Evolutionary conservation across 2,888 invertebrate species (phyloP).

Genomic region (Yponomeuta plumbellus): DNA sequence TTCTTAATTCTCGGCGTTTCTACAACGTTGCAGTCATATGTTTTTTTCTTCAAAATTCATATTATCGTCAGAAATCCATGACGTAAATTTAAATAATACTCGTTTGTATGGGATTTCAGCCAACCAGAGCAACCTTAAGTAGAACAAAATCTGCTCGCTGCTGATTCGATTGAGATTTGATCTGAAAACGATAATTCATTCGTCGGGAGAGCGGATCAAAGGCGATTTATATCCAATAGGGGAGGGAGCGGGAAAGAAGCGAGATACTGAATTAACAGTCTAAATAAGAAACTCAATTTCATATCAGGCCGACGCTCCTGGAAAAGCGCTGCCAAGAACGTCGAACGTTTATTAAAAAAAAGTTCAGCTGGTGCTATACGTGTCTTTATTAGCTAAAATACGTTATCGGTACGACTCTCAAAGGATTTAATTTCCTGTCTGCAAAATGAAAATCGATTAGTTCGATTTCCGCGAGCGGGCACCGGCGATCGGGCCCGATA

Average conservation of each 20-base stretch:
- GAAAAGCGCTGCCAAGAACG: slow-evolving; percentile 28
- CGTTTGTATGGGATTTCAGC: too few relatives aligned
- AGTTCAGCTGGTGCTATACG: slow-evolving; percentile 30
- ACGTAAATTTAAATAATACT: too few relatives aligned
- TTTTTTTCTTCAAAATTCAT: too few relatives aligned
- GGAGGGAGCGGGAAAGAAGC: not conserved
- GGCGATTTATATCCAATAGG: not conserved
- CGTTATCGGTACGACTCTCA: slow-evolving; percentile 70
- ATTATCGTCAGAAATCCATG: too few relatives aligned
- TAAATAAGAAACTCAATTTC: slow-evolving; percentile 37
- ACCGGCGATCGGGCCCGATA: slow-evolving; percentile 34
- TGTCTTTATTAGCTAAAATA: slow-evolving; percentile 69
- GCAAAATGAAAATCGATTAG: slow-evolving; percentile 75
- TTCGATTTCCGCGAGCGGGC: slow-evolving; percentile 67
- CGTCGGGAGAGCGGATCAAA: slow-evolving; percentile 12
- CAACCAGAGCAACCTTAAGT: too few relatives aligned
- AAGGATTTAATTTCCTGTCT: slow-evolving; percentile 76
- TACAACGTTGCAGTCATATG: too few relatives aligned
- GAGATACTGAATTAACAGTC: slow-evolving; percentile 27
- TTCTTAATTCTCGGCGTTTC: too few relatives aligned
- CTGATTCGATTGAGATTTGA: not conserved
- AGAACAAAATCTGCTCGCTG: slow-evolving; percentile 4
- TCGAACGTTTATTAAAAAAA: slow-evolving; percentile 35
- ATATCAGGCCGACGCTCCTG: slow-evolving; percentile 29
- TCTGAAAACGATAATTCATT: slow-evolving; percentile 11